phyloP scores from a whole-genome alignment of 2,888 invertebrate species.

The Mesopsocus fuscifrons region DNA sequence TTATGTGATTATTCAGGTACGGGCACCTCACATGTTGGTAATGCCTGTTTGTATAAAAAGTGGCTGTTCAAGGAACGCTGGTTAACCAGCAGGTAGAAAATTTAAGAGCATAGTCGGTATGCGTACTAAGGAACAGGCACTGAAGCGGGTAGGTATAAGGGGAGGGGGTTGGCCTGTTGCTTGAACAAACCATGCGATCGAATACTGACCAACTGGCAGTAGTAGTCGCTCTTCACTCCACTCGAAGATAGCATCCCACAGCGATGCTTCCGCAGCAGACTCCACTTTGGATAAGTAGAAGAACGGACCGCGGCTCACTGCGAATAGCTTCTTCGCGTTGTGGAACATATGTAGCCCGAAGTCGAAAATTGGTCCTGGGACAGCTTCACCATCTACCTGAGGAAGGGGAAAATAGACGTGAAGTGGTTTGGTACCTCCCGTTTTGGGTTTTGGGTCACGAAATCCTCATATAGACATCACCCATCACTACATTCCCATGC shows the following conservation, averaged over 20 bases:
- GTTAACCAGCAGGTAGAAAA: too few relatives aligned
- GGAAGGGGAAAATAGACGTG: slow-evolving; percentile 15
- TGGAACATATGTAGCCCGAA: slow-evolving; percentile 47
- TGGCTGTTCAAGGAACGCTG: too few relatives aligned
- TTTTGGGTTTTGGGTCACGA: too few relatives aligned
- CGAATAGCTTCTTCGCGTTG: slow-evolving; percentile 32
- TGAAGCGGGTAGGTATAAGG: too few relatives aligned
- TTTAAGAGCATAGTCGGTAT: background rate
- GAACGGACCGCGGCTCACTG: slow-evolving; percentile 40
- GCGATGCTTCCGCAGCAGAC: slow-evolving; percentile 37
- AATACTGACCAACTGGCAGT: slow-evolving; percentile 27
- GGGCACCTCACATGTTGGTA: too few relatives aligned
- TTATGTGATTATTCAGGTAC: too few relatives aligned
- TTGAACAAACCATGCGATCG: too few relatives aligned
- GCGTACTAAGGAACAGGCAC: too few relatives aligned
- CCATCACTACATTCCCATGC: too few relatives aligned
- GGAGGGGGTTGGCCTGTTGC: too few relatives aligned
- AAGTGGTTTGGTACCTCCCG: background rate
- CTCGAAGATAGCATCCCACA: slow-evolving; percentile 50
- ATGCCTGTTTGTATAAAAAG: too few relatives aligned
- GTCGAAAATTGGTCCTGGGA: slow-evolving; percentile 47
- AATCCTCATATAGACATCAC: too few relatives aligned
- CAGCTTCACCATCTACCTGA: slow-evolving; percentile 36
- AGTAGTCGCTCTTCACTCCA: slow-evolving; percentile 36
- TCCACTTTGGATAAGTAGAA: slow-evolving; percentile 56